Evolutionary conservation across 1,140 invertebrate genomes (phyloP).

Genomic region (Homalodisca vitripennis): DNA sequence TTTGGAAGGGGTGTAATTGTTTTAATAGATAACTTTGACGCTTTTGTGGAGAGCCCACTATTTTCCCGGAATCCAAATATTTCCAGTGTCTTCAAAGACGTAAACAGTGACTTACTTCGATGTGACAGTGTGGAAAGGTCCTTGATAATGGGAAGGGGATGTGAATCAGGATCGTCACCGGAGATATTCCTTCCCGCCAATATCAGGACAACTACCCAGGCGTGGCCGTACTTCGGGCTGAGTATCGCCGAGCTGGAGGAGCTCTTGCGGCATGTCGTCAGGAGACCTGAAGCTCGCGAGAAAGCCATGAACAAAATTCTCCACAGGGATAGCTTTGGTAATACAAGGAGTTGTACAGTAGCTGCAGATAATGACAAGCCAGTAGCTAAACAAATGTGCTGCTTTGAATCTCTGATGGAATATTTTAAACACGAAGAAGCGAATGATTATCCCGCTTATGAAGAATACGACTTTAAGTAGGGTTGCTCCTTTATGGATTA

Average conservation of each 20-base stretch:
- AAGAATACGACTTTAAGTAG: too few relatives aligned
- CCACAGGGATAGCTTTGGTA: background rate
- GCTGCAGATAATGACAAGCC: too few relatives aligned
- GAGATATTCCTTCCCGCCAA: background rate
- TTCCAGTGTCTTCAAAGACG: background rate
- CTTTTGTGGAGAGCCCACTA: background rate
- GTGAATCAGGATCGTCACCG: background rate
- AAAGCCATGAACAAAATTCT: background rate
- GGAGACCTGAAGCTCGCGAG: background rate
- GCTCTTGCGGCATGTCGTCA: background rate
- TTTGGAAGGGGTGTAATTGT: background rate
- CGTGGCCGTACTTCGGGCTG: background rate
- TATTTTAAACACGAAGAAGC: too few relatives aligned
- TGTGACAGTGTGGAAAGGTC: background rate
- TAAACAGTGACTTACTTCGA: background rate
- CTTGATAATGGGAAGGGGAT: background rate
- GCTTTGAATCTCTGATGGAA: too few relatives aligned
- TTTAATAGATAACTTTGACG: constrained; percentile 7
- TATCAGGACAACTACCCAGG: background rate
- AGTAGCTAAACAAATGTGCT: too few relatives aligned
- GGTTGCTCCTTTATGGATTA: too few relatives aligned
- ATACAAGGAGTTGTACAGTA: too few relatives aligned
- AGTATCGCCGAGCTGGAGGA: background rate
- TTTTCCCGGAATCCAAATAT: background rate
- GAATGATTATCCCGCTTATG: too few relatives aligned